Percentiles rank a stretch among this genome's conserved stretches.
These are phyloP conservation scores for Atta colombica DNA, from an alignment of 1,140 invertebrate species.

Conservation along the genomic window DNA sequence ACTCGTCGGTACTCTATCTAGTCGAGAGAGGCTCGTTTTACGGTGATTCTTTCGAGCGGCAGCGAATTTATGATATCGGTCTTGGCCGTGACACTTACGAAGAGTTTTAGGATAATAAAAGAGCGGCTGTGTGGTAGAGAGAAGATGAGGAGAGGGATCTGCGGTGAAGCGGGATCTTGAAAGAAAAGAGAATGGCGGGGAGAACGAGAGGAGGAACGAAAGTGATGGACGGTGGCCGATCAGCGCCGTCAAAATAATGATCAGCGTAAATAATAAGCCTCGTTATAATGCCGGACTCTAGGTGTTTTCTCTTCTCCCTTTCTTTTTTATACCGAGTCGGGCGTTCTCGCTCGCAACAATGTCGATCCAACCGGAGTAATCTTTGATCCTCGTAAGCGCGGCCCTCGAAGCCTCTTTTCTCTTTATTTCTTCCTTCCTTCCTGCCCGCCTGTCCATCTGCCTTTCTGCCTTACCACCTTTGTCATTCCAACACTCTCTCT, in stretches of 20 bases:
- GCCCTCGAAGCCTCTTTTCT: conserved; percentile 47
- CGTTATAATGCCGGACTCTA: conserved; percentile 76
- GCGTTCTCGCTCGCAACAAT: conserved; percentile 61
- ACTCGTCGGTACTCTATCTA: conserved; percentile 17
- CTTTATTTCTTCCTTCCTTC: conserved; percentile 34
- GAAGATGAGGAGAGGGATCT: conserved; percentile 23
- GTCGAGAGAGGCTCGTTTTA: conserved; percentile 62
- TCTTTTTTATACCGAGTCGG: conserved; percentile 63
- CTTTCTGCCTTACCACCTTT: conserved; percentile 44
- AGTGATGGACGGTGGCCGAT: conserved; percentile 85
- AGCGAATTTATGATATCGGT: conserved; percentile 77
- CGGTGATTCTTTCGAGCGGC: conserved; percentile 66
- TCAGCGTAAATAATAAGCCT: conserved; percentile 85
- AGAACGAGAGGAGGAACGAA: conserved; percentile 74
- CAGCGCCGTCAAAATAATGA: conserved; percentile 85
- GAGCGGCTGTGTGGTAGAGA: conserved; percentile 55
- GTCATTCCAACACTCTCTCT: conserved; percentile 17
- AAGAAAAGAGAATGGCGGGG: conserved; percentile 62
- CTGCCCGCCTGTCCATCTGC: conserved; percentile 21
- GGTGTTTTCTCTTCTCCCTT: conserved; percentile 67
- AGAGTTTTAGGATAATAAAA: conserved; percentile 78
- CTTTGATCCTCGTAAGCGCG: conserved; percentile 62
- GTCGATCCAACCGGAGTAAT: conserved; percentile 56
- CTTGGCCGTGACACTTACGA: conserved; percentile 73
- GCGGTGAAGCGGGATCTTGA: conserved; percentile 52